These are phyloP conservation scores for Sus scrofa DNA, from an alignment of 2,113 vertebrate species.

Conservation along the genomic window T2T-Sscrofa CM000824.6:150010001-150010500, in stretches of 20 bases:
- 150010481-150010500: not conserved
- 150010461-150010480: not conserved
- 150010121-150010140: not conserved
- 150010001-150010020: not conserved
- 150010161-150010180: not conserved
- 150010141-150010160: not conserved
- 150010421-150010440: not conserved
- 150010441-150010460: not conserved
- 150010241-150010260: not conserved
- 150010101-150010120: not conserved
- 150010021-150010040: not conserved
- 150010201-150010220: not conserved
- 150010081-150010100: not conserved
- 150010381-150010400: not conserved
- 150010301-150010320: not conserved
- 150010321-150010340: not conserved
- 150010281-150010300: not conserved
- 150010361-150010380: not conserved
- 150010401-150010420: not conserved
- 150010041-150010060: not conserved
- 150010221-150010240: not conserved
- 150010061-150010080: not conserved
- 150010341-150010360: not conserved
- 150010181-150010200: not conserved
- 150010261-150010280: not conserved